Evolutionary conservation across 2,113 vertebrate species (phyloP), one percentile per base, ranked within the genome.

Genomic region (Neogobius melanostomus): DNA sequence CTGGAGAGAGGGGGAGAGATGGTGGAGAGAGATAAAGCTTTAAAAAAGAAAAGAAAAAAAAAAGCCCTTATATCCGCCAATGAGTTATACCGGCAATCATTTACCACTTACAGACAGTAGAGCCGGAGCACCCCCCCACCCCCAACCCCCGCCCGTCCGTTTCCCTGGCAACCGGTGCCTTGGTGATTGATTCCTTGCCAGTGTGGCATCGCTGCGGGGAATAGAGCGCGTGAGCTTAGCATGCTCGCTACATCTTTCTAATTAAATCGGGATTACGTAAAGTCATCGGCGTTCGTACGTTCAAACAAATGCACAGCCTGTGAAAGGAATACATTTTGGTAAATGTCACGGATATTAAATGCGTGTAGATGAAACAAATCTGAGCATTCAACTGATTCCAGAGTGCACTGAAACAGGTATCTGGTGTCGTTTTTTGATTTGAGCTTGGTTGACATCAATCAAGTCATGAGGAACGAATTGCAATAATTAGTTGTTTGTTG

Each of bases 181-280:
- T 94, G 93, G 94, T 96, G 95, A 98, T 96, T 95, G 95, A 97
- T 97, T 96, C 93, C 89, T 95, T 92, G 94, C 95, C 96, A 96
- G 93, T 93, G 90, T 95, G 96, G 94, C 94, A 95, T 93, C 94
- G 93, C 95, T 94, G 95, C 89, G 79, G 95, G 95, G 94, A 96
- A 92, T 48, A 49, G 88, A 91, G 91, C 88, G 92, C 93, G 91
- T 94, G 93, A 94, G 93, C 93, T 94, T 93, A 95, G 89, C 93
- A 87, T 92, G 92, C 91, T 89, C 81, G 88, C 92, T 95, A 94
- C 94, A 95, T 95, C 94, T 92, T 92, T 95, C 94, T 97, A 98
- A 98, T 98, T 98, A 97, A 98, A 97, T 96, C 90, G 89, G 93
- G 95, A 97, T 98, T 98, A 96, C 90, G 91, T 90, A 59, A 21